Base-by-base conservation (phyloP, 1,140 invertebrate species). In the Drosophila pseudoobscura region DNA sequence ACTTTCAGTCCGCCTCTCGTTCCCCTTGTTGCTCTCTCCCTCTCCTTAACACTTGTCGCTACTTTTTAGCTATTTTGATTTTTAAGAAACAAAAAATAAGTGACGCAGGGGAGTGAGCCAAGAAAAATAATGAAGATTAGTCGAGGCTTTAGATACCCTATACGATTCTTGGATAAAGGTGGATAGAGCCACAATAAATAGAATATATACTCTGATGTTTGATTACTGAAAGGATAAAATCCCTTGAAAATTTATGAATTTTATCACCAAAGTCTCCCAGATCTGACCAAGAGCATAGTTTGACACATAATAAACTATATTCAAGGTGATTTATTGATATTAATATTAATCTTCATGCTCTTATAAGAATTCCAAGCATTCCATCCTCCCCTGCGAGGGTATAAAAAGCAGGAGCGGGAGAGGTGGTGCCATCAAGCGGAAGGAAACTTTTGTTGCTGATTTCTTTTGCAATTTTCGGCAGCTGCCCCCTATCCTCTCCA, bases 41-140 rank as follows among this genome's bases (percentile, higher is more conserved):
- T 65, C 41, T 7, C 47, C 79, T 43, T 50, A 87, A 75, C 80
- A 85, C 82, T 85, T 85, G 82, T 85, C 82, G 82, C 82, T 88
- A 87, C 82, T 82, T 85, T 85, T 85, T 85, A 82, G 82, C 82
- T 85, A 85, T 85, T 85, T 85, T 85, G 82, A 85, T 85, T 87
- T 85, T 87, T 80, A 60, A 82, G 74, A 80, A 85, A 85, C 82
- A 87, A 87, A 87, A 80, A 80, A 63, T 60, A 54, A 64, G 70
- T 29, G 29, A 49, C 39, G 15, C 39, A 52, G 13, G 57, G 31
- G 20, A 20, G 20, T 20, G 7, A 31, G 29, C 29, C 7, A 8
- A 35, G 31, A 35, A 35, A 60, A 60, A 9, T 13, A 31, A 20
- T 13, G 8, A 9, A 51, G 39, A 43, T 8, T 4, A 17, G 9